Evolutionary conservation across 2,888 invertebrate genomes (phyloP).

Genomic region (Phalera bucephala): DNA sequence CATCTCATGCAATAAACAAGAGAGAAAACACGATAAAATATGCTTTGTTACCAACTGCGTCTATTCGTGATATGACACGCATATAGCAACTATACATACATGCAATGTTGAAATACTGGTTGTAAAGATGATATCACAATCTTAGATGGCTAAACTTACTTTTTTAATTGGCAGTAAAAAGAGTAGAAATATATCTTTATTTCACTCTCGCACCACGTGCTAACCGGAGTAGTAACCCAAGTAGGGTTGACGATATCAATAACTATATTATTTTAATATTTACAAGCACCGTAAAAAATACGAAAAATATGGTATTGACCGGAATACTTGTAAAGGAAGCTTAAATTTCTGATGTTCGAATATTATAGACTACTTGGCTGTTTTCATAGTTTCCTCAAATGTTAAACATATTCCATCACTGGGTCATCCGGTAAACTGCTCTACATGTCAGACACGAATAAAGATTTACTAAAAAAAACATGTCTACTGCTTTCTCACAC

Average conservation of each 20-base stretch:
- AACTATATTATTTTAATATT: neutral
- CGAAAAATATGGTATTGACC: too few relatives aligned
- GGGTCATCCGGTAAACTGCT: neutral
- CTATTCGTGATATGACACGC: neutral
- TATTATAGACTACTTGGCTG: neutral
- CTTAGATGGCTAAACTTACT: neutral
- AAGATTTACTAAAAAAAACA: neutral
- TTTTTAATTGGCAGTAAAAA: neutral
- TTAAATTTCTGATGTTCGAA: neutral
- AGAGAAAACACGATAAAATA: too few relatives aligned
- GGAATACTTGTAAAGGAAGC: too few relatives aligned
- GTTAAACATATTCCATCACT: too few relatives aligned
- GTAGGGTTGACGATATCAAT: neutral
- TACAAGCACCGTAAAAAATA: too few relatives aligned
- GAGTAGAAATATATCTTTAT: neutral
- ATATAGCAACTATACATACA: neutral
- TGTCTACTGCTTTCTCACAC: neutral
- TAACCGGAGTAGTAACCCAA: neutral
- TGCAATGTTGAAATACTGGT: neutral
- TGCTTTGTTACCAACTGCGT: neutral
- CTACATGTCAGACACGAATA: neutral
- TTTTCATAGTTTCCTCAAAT: too few relatives aligned
- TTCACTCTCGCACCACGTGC: neutral
- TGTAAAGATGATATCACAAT: slow-evolving; percentile 2
- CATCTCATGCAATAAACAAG: too few relatives aligned